These are phyloP conservation scores for Moxostoma hubbsi DNA, from an alignment of 2,797 vertebrate genomes.

Conservation along the genomic window DNA sequence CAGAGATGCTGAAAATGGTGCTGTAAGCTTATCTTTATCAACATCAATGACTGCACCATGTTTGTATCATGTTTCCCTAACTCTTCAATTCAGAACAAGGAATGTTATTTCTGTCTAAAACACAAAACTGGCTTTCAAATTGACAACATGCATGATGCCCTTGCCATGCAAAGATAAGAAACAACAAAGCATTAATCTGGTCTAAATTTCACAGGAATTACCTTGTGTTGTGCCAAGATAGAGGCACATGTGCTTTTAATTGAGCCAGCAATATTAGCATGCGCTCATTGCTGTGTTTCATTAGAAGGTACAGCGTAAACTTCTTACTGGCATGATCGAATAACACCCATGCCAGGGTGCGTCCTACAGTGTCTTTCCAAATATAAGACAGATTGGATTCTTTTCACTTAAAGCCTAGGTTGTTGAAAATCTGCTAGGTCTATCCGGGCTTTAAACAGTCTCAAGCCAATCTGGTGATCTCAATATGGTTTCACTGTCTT, in stretches of 20 bases:
- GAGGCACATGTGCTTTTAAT: slow-evolving; percentile 45
- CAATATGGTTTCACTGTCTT: not conserved
- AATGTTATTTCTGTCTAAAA: slow-evolving; percentile 20
- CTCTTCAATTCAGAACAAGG: slow-evolving; percentile 23
- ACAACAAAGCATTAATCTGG: slow-evolving; percentile 48
- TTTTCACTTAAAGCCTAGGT: not conserved
- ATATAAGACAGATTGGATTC: slow-evolving; percentile 6
- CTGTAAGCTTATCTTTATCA: not conserved
- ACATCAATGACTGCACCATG: not conserved
- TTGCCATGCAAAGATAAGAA: slow-evolving; percentile 19
- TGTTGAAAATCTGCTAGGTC: slow-evolving; percentile 1
- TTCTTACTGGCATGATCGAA: slow-evolving; percentile 30
- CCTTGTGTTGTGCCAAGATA: slow-evolving; percentile 32
- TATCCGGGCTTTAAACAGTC: not conserved
- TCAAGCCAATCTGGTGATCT: not conserved
- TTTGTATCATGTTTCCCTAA: slow-evolving; percentile 9
- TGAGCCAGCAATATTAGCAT: not conserved
- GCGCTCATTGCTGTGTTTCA: slow-evolving; percentile 30
- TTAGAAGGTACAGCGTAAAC: slow-evolving; percentile 40
- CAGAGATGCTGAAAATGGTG: not conserved
- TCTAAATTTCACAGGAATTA: slow-evolving; percentile 40
- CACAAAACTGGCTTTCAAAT: slow-evolving; percentile 32
- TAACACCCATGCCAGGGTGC: slow-evolving; percentile 11
- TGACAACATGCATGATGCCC: slow-evolving; percentile 30
- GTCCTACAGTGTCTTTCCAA: slow-evolving; percentile 21